A percentile compares a stretch with the other conserved stretches of the same genome.
phyloP scores from a whole-genome alignment of 2,797 vertebrate species.

The Esox lucius region DNA sequence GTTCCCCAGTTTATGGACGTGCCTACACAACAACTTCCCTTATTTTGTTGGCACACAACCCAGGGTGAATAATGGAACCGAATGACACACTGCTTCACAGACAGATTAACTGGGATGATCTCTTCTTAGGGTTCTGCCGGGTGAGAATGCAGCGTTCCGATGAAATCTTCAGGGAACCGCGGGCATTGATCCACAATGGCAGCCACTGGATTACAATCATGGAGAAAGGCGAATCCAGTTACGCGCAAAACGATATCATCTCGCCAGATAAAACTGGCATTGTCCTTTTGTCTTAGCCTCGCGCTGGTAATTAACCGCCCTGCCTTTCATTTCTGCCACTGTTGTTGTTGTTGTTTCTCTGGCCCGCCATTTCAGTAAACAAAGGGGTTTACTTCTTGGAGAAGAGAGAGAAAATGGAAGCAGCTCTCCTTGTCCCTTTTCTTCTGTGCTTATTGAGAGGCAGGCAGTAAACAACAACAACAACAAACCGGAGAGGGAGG shows the following conservation, averaged over 20 bases:
- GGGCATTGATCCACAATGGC: constrained; percentile 5
- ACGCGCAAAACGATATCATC: neutral
- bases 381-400: constrained; percentile 66
- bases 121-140: neutral
- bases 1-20: neutral
- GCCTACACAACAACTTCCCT: neutral
- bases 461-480: constrained; percentile 70
- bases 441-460: constrained; percentile 42
- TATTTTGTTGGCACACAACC: neutral
- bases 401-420: constrained; percentile 60
- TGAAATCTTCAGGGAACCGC: neutral
- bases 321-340: constrained; percentile 25
- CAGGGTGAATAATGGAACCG: neutral
- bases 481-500: constrained; percentile 40
- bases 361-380: constrained; percentile 66
- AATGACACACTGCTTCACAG: constrained; percentile 5
- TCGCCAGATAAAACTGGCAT: neutral
- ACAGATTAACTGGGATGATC: neutral
- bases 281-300: constrained; percentile 21
- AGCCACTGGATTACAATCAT: neutral
- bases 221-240: constrained; percentile 13
- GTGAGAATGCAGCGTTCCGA: neutral
- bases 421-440: constrained; percentile 33
- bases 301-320: constrained; percentile 31
- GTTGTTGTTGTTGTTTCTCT: constrained; percentile 27